Evolutionary conservation across 2,797 vertebrate genomes (phyloP), one percentile per base, ranked within the genome.

Genomic region (Mallotus villosus): DNA sequence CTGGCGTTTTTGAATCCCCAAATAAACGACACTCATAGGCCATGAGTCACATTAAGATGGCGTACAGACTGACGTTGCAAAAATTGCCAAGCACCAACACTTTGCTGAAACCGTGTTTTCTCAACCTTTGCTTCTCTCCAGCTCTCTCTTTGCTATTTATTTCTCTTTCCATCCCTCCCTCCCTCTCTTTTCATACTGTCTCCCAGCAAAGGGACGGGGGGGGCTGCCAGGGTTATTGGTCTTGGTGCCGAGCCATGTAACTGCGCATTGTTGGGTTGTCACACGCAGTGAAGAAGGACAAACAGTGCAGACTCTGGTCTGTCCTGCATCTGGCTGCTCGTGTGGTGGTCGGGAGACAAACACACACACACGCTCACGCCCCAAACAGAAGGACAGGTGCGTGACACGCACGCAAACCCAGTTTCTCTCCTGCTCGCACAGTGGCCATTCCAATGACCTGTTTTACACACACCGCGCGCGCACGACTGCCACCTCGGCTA

Each of bases 231-330:
- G 80, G 80, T 87, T 82, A 82, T 85, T 64, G 63, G 77, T 85
- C 89, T 90, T 90, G 87, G 89, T 75, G 46, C 77, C 74, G 76
- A 85, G 77, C 86, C 85, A 84, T 82, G 83, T 83, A 79, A 77
- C 84, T 71, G 76, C 73, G 61, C 84, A 88, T 91, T 91, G 86
- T 91, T 78, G 1, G 71, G 70, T 78, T 88, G 86, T 89, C 88
- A 73, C 84, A 80, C 77, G 79, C 74, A 75, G 74, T 2, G 29
- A 75, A 49, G 51, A 37, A 63, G 63, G 27, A 64, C 29, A 22
- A 21, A n/a, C 22, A 46, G 37, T 37, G 37, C 3, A 22, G 21
- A 11, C 41, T 46, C 32, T 16, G 61, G 61, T 63, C 61, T 29
- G 25, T 34, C 25, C 61, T 32, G n/a, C 25, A 17, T 58, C 58